Base-by-base conservation (phyloP, 2,113 vertebrate species). In the Oxyura jamaicensis region DNA sequence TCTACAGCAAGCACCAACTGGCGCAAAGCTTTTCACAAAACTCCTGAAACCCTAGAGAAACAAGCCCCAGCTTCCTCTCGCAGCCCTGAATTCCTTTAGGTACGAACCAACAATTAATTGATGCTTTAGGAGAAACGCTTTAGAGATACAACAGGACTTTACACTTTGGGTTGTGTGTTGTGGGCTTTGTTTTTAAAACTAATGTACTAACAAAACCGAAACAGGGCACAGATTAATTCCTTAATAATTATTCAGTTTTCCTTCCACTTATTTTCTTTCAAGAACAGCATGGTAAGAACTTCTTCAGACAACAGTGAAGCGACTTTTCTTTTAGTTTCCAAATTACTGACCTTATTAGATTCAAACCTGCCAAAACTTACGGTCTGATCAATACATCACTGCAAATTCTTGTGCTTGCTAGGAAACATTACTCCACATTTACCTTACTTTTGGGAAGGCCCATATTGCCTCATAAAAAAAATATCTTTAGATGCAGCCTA, bases 1-100 rank as follows among this genome's bases (percentile, higher is more conserved):
- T 0, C 15, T 35, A 63, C 5, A 0, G 1, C 23, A 50, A 66
- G 8, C 19, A 17, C 18, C 33, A 89, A 42, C 2, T 28, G 23
- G 15, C 21, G 8, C 15, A 81, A 25, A 5, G 0, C 20, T 52
- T 50, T 55, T 5, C 60, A 62, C 31, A 42, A 33, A 84, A 41
- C 22, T 55, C 35, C 31, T 65, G 39, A 29, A 80, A 91, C 35
- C 31, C 21, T 15, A 50, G 12, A 73, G 31, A 93, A 96, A 67
- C 2, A 62, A 83, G 83, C 76, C 10, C 29, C 20, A 73, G 23
- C 20, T 20, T 44, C 26, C 26, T 78, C n/a, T 63, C 8, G 35
- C 67, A 41, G 0, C 3, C 8, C 21, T 12, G n/a, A 35, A 63
- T 63, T 63, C 18, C 42, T 75, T 20, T 72, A 82, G 36, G 23